phyloP scores from a whole-genome alignment of 2,888 invertebrate genomes.

The Holacanthella duospinosa region DNA sequence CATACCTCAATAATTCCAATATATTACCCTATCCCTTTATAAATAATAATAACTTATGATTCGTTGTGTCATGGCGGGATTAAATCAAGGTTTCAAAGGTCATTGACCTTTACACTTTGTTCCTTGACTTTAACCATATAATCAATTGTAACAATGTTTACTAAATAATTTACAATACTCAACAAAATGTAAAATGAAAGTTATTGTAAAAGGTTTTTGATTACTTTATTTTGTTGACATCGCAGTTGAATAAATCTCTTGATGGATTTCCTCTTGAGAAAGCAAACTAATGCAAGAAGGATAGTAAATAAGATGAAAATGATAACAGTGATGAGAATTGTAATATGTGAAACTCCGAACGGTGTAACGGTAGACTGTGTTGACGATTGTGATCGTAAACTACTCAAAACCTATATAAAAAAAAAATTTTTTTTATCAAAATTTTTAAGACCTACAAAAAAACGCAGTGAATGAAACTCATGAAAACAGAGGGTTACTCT shows the following conservation, averaged over 20 bases:
- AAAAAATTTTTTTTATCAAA: too few species aligned
- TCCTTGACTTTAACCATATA: background rate
- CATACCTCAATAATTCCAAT: too few species aligned
- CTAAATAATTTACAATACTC: too few species aligned
- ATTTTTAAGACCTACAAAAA: too few species aligned
- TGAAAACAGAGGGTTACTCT: too few species aligned
- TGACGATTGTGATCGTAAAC: background rate
- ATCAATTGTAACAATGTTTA: background rate
- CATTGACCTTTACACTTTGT: background rate
- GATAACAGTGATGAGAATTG: conserved; percentile 3
- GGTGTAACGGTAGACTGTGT: background rate
- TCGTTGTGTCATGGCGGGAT: too few species aligned
- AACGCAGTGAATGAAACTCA: too few species aligned
- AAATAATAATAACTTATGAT: too few species aligned
- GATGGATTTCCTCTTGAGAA: conserved; percentile 18
- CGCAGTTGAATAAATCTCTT: conserved; percentile 15
- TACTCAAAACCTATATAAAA: conserved; percentile 3
- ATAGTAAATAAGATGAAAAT: conserved; percentile 11
- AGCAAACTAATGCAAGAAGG: conserved; percentile 12
- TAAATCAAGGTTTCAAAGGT: too few species aligned
- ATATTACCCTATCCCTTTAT: too few species aligned
- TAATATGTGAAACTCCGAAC: background rate
- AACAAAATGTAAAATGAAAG: too few species aligned
- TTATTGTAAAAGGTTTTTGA: too few species aligned
- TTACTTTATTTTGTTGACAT: conserved; percentile 16